These are phyloP conservation scores for Epinotia brunnichana DNA, from an alignment of 2,888 invertebrate genomes.

Conservation along the genomic window DNA sequence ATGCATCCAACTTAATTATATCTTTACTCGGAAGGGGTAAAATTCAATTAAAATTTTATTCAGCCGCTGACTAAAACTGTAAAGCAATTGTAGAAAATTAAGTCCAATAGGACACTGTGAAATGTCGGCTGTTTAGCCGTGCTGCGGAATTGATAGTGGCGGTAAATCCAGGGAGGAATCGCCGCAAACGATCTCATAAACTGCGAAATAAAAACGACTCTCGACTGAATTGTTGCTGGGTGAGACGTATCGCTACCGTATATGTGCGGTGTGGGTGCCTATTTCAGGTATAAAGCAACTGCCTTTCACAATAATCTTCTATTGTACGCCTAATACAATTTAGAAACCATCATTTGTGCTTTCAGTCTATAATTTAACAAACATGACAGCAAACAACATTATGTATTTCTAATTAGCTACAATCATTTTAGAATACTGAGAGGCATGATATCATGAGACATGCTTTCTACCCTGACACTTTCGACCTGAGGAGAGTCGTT, in stretches of 20 bases:
- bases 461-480: neutral
- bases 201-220: slow-evolving; percentile 44
- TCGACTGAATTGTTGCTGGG: slow-evolving; percentile 39
- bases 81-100: slow-evolving; percentile 43
- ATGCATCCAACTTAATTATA: slow-evolving; percentile 34
- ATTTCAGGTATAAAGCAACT: neutral
- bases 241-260: slow-evolving; percentile 2
- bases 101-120: slow-evolving; percentile 41
- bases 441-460: neutral
- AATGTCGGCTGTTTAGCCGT: slow-evolving; percentile 41
- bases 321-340: neutral
- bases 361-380: neutral
- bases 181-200: slow-evolving; percentile 45
- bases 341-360: too few species aligned
- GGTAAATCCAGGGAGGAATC: slow-evolving; percentile 44
- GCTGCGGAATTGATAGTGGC: slow-evolving; percentile 43
- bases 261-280: neutral
- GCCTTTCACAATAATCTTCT: too few species aligned
- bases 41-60: slow-evolving; percentile 41
- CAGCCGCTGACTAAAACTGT: slow-evolving; percentile 27
- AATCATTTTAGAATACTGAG: neutral
- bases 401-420: neutral
- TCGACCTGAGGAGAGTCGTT: neutral
- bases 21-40: slow-evolving; percentile 32
- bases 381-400: too few species aligned